These are phyloP conservation scores for Myotis yumanensis DNA, from an alignment of 2,113 vertebrate genomes.

Conservation along the genomic window DNA sequence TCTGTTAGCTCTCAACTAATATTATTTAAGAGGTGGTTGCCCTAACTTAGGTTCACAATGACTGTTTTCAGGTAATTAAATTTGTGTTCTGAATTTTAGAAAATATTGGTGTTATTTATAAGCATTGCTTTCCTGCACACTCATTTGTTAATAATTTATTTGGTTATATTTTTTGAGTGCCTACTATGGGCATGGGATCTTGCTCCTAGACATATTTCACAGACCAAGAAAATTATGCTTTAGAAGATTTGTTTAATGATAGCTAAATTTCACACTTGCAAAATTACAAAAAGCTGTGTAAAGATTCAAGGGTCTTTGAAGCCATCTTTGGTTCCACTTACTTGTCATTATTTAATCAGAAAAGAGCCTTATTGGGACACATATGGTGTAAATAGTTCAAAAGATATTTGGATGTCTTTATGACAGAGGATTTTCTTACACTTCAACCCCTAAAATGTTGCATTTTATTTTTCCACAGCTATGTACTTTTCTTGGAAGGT, in stretches of 20 bases:
- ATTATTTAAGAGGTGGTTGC: neutral
- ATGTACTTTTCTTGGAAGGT: constrained; percentile 53
- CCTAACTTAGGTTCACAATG: neutral
- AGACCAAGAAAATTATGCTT: constrained; percentile 71
- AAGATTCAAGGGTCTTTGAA: constrained; percentile 71
- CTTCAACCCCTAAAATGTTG: constrained; percentile 70
- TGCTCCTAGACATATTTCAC: constrained; percentile 61
- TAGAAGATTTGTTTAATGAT: constrained; percentile 76
- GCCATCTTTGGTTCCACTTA: constrained; percentile 74
- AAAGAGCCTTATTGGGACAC: constrained; percentile 66
- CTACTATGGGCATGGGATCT: neutral
- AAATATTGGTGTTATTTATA: neutral
- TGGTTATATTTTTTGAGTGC: constrained; percentile 40
- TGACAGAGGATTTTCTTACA: constrained; percentile 72
- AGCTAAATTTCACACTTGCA: constrained; percentile 75
- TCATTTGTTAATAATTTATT: constrained; percentile 57
- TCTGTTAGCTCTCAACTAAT: neutral
- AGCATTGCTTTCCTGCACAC: constrained; percentile 12
- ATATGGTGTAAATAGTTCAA: constrained; percentile 75
- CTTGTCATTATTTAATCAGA: constrained; percentile 78
- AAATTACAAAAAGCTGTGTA: constrained; percentile 79
- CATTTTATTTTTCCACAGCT: constrained; percentile 61
- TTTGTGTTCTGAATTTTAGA: constrained; percentile 38
- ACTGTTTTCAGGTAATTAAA: constrained; percentile 25
- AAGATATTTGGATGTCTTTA: constrained; percentile 70